These are phyloP conservation scores for Morelia viridis DNA, from an alignment of 2,797 vertebrate genomes.

Conservation along the genomic window DNA sequence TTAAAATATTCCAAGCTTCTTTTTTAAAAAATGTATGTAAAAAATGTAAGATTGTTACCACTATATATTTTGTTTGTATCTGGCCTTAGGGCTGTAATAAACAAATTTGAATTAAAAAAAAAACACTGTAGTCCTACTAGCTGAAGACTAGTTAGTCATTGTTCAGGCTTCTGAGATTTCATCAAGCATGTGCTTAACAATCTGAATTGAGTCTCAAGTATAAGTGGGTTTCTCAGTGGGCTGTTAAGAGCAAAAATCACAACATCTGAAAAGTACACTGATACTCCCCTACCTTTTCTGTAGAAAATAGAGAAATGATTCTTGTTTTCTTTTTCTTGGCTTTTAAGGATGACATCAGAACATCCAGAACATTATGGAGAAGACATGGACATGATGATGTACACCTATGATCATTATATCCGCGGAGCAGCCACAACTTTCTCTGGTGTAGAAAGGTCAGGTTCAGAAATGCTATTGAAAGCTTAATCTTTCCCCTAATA, in stretches of 20 bases:
- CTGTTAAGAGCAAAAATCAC: slow-evolving; percentile 11
- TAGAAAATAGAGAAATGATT: neutral
- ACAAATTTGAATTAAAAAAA: neutral
- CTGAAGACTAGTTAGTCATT: neutral
- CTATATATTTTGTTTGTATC: too few species aligned
- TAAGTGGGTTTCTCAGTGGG: neutral
- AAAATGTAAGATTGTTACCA: too few species aligned
- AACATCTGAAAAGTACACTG: neutral
- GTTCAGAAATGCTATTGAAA: slow-evolving; percentile 1
- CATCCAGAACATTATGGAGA: slow-evolving; percentile 85
- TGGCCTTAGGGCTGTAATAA: too few species aligned
- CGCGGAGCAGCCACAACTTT: slow-evolving; percentile 95
- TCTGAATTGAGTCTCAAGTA: neutral
- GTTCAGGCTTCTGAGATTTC: neutral
- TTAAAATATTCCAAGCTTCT: neutral
- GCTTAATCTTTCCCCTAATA: neutral
- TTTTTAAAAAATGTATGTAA: neutral
- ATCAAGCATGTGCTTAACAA: neutral
- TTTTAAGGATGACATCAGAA: slow-evolving; percentile 85
- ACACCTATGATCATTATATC: slow-evolving; percentile 90
- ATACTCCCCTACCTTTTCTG: neutral
- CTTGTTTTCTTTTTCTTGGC: slow-evolving; percentile 17
- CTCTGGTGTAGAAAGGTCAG: slow-evolving; percentile 92
- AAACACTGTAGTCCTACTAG: neutral
- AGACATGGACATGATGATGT: slow-evolving; percentile 89